Evolutionary conservation across 2,888 invertebrate species (phyloP), one percentile per base, ranked within the genome.

Genomic region (Brachynemurus nebulosus): DNA sequence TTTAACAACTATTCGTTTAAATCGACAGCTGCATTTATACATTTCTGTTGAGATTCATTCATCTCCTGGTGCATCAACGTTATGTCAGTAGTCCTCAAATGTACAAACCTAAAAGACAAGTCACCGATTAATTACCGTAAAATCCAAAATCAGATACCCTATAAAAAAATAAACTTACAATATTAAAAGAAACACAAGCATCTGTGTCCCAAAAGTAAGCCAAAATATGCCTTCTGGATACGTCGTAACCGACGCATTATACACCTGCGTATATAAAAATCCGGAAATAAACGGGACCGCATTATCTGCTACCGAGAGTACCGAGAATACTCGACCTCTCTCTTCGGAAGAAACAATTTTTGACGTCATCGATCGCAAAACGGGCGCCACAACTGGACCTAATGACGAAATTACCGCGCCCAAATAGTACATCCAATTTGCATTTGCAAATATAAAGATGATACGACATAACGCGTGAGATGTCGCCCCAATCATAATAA

Each of bases 321-420:
- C 68, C 0, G 86, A 80, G 57, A 83, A 85, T 1, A 81, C 76
- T 58, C 83, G 84, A 21, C 81, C 88, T 65, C 84, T 71, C 57
- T 88, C 86, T 27, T 73, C 66, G 1, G 72, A 63, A 0, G 79
- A 72, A 20, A 86, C 74, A 18, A 84, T 69, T 65, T 88, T 88
- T 0, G 86, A 86, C 1, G 81, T 76, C 72, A 86, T 80, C 1
- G 86, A 81, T n/a, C 88, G 70, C 46, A 88, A 70, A 45, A 85
- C 77, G 0, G 86, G 85, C 0, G 81, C 83, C 0, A 84, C 80
- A 39, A 80, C 73, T 0, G 86, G 86, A 0, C 86, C 86, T 18
- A 85, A 64, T n/a, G 81, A 76, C 7, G 82, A 81, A 2, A 80
- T 71, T 0, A 70, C 68, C n/a, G 81, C 84, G 1, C 86, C 86